Evolutionary conservation across 2,113 vertebrate species (phyloP), one percentile per base, ranked within the genome.

Genomic region (Atherinomorus stipes): DNA sequence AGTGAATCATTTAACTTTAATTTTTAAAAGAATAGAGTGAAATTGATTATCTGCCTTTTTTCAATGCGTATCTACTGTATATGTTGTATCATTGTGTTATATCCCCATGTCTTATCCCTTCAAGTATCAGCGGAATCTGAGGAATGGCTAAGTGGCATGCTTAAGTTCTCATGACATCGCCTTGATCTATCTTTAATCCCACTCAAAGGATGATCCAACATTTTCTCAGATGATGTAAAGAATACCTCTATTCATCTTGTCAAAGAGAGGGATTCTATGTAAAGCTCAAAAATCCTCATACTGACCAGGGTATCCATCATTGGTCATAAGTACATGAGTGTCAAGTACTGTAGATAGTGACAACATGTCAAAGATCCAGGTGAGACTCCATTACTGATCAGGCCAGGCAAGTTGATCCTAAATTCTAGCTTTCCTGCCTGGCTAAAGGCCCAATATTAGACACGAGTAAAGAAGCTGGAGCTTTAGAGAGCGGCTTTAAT

Each of bases 401-500:
- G 19, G 19, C 18, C 1, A 16, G 59, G 56, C 19, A 70, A 77
- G 68, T 74, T 68, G 79, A 74, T 78, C 66, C 62, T 25, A 34
- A 78, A 61, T 69, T 75, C 49, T 61, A 65, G 53, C 38, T 65
- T 49, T 47, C 68, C 51, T 61, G 38, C 70, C 49, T 26, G 62
- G 19, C 63, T 80, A 61, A 90, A 82, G 50, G 28, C 51, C 61
- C 59, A 64, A 59, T 12, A 25, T 21, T 31, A 52, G 45, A 64
- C 56, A 65, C 80, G 65, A 69, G 60, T 70, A 63, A 83, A 87
- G 80, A 45, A 54, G 26, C 59, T 12, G 23, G 6, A 66, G 61
- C 72, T 90, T 75, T 76, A 18, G 71, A 78, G 34, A 62, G 40
- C 44, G 4, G 40, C 87, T 87, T 78, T 81, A 87, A 90, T 83